phyloP scores from a whole-genome alignment of 2,888 invertebrate genomes.

The Drosophila tripunctata region DNA sequence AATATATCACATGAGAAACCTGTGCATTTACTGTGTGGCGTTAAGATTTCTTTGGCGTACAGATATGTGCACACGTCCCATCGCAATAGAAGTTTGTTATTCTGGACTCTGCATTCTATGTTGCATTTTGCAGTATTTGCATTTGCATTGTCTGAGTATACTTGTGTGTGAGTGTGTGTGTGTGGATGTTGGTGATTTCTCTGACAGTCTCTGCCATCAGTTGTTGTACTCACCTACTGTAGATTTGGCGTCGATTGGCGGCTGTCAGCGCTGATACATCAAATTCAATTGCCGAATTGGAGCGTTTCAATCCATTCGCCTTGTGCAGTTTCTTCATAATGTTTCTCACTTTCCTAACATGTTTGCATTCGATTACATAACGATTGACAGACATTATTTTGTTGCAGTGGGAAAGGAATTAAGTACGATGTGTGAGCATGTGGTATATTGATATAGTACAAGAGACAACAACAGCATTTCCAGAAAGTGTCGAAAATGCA shows the following conservation, averaged over 20 bases:
- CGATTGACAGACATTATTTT: not conserved
- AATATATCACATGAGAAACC: conserved; percentile 36
- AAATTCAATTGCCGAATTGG: conserved; percentile 89
- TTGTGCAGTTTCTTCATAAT: conserved; percentile 85
- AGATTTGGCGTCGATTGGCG: conserved; percentile 87
- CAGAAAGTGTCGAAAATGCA: conserved; percentile 36
- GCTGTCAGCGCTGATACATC: conserved; percentile 87
- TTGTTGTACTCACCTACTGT: conserved; percentile 84
- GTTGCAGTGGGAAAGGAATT: conserved; percentile 2
- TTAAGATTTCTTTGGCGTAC: conserved; percentile 29
- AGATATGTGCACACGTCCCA: conserved; percentile 49
- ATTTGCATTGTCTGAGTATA: not conserved
- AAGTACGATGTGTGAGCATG: conserved; percentile 24
- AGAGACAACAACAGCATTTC: not conserved
- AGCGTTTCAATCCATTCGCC: conserved; percentile 86
- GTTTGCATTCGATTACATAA: conserved; percentile 19
- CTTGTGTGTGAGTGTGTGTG: not conserved
- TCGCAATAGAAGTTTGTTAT: conserved; percentile 16
- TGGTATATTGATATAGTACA: conserved; percentile 15
- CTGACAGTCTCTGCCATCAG: conserved; percentile 25
- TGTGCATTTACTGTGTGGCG: conserved; percentile 57
- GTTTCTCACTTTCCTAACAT: conserved; percentile 83
- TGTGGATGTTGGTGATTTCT: conserved; percentile 13
- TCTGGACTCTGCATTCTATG: conserved; percentile 38
- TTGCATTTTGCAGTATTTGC: conserved; percentile 12